Evolutionary conservation across 2,797 vertebrate genomes (phyloP).

Genomic region (Sebastes variabilis): DNA sequence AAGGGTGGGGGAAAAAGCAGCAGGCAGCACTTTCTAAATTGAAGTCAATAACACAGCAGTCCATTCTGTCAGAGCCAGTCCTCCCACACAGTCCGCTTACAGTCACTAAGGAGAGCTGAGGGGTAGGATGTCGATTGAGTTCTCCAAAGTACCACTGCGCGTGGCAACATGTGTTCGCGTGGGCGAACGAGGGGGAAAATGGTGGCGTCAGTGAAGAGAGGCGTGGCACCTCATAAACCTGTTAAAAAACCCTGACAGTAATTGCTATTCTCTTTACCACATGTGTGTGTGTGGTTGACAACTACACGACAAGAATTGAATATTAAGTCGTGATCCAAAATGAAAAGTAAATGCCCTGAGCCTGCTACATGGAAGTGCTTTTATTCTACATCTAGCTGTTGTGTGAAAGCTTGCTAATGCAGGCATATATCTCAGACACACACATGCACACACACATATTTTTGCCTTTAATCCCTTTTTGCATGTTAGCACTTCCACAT

Average conservation of each 20-base stretch:
- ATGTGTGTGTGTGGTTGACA: neutral
- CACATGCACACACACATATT: conserved; percentile 74
- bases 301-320: neutral
- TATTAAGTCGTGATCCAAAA: neutral
- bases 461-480: conserved; percentile 82
- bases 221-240: neutral
- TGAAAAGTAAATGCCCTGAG: conserved; percentile 17
- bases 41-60: conserved; percentile 81
- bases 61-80: conserved; percentile 68
- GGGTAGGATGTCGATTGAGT: conserved; percentile 69
- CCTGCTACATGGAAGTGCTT: conserved; percentile 23
- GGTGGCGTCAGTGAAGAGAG: neutral
- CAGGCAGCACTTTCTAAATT: conserved; percentile 81
- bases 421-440: conserved; percentile 75
- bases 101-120: conserved; percentile 64
- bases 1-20: conserved; percentile 38
- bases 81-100: conserved; percentile 68
- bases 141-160: conserved; percentile 51
- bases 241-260: neutral
- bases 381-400: conserved; percentile 35
- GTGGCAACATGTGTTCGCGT: conserved; percentile 56
- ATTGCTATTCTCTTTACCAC: neutral
- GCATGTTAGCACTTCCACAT: conserved; percentile 79
- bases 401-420: conserved; percentile 75
- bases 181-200: conserved; percentile 28